phyloP scores from a whole-genome alignment of 2,888 invertebrate species.

The Norana najaformis region DNA sequence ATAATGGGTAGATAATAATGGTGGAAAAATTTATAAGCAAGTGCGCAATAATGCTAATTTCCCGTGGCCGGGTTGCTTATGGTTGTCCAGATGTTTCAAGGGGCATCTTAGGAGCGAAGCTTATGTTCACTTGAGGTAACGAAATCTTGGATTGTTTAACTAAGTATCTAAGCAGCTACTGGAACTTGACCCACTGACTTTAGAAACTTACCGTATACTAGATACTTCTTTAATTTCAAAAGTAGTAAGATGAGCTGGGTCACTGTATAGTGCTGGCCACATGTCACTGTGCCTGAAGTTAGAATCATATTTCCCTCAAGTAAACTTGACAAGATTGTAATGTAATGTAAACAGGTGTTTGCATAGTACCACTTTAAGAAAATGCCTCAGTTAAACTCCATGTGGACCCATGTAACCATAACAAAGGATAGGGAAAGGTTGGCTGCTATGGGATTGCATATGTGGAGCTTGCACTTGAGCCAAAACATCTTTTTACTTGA shows the following conservation, averaged over 20 bases:
- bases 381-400: background rate
- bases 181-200: background rate
- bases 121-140: background rate
- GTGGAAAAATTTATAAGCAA: background rate
- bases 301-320: too few relatives aligned
- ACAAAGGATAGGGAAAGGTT: background rate
- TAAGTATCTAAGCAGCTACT: background rate
- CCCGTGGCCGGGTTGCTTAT: slow-evolving; percentile 13
- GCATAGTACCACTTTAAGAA: background rate
- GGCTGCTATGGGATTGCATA: background rate
- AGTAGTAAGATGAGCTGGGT: background rate
- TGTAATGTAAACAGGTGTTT: background rate
- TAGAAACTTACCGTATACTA: background rate
- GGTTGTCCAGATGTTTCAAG: background rate
- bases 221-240: background rate
- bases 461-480: background rate
- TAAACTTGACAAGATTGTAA: too few relatives aligned
- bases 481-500: background rate
- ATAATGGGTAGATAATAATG: background rate
- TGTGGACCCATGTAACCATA: background rate
- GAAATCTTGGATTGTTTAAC: background rate
- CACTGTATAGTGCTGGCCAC: background rate
- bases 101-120: background rate
- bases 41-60: background rate
- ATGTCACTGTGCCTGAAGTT: too few relatives aligned